Percentiles rank a stretch among this genome's conserved stretches.
These are phyloP conservation scores for Camelus bactrianus DNA, from an alignment of 2,113 vertebrate species.

Conservation along the genomic window DNA sequence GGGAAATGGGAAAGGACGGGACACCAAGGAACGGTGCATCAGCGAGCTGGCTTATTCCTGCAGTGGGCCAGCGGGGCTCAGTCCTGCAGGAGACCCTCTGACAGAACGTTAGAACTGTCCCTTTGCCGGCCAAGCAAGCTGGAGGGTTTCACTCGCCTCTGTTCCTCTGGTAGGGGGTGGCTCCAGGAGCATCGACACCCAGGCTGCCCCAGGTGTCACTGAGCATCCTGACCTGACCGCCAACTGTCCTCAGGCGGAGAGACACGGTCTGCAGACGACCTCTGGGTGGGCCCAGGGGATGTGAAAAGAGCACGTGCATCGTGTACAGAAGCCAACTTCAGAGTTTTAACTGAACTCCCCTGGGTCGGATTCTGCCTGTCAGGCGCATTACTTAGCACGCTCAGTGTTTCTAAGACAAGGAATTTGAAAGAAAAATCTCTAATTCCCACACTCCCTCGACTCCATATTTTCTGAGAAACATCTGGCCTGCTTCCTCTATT, in stretches of 20 bases:
- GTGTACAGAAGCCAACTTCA: not conserved
- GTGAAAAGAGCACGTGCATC: not conserved
- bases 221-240: not conserved
- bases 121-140: not conserved
- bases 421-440: not conserved
- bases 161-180: accelerated
- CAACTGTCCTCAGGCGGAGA: not conserved
- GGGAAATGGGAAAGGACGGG: not conserved
- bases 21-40: accelerated
- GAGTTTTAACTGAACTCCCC: not conserved
- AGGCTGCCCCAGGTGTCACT: not conserved
- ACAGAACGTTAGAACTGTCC: not conserved
- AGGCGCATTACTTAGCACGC: not conserved
- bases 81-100: not conserved
- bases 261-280: not conserved
- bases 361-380: not conserved
- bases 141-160: too few species aligned
- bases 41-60: not conserved
- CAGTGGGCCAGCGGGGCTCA: not conserved
- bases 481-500: not conserved
- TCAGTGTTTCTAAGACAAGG: not conserved
- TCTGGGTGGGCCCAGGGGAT: accelerated
- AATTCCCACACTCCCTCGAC: not conserved
- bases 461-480: not conserved
- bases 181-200: not conserved